These are phyloP conservation scores for Platynereis dumerilii DNA, from an alignment of 2,888 invertebrate genomes.

Conservation along the genomic window DNA sequence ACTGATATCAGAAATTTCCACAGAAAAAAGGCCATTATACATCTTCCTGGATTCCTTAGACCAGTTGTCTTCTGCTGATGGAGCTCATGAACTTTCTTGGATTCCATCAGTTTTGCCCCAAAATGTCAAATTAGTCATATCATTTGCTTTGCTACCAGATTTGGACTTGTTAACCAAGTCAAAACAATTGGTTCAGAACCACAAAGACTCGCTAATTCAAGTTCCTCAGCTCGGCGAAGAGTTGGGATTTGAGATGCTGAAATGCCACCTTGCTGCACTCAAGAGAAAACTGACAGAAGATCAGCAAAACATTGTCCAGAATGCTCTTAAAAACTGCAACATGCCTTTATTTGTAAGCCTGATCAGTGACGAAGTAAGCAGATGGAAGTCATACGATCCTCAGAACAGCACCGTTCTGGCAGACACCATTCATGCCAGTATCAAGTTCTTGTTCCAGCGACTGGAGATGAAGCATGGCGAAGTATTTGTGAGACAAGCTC, in stretches of 20 bases:
- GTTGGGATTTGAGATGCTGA: not conserved
- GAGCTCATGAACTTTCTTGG: conserved; percentile 43
- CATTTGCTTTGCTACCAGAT: conserved; percentile 31
- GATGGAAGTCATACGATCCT: conserved; percentile 41
- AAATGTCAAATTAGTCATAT: conserved; percentile 42
- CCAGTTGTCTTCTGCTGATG: conserved; percentile 39
- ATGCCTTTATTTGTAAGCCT: conserved; percentile 43
- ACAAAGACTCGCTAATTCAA: not conserved
- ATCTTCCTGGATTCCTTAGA: conserved; percentile 47
- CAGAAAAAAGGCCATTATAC: conserved; percentile 38
- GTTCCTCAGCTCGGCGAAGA: not conserved
- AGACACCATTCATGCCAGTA: conserved; percentile 42
- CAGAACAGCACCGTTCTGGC: conserved; percentile 29
- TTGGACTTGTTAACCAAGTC: not conserved
- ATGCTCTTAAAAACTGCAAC: conserved; percentile 37
- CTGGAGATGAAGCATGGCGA: conserved; percentile 41
- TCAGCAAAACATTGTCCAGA: not conserved
- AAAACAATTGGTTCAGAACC: not conserved
- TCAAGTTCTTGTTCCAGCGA: conserved; percentile 42
- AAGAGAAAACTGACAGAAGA: conserved; percentile 1
- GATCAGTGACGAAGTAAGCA: conserved; percentile 40
- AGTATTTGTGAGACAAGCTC: conserved; percentile 38
- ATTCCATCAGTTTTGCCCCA: conserved; percentile 38
- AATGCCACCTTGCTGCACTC: not conserved
- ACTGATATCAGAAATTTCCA: conserved; percentile 25